Base-by-base conservation (phyloP, 2,888 invertebrate species). In the Campoplex capitator region DNA sequence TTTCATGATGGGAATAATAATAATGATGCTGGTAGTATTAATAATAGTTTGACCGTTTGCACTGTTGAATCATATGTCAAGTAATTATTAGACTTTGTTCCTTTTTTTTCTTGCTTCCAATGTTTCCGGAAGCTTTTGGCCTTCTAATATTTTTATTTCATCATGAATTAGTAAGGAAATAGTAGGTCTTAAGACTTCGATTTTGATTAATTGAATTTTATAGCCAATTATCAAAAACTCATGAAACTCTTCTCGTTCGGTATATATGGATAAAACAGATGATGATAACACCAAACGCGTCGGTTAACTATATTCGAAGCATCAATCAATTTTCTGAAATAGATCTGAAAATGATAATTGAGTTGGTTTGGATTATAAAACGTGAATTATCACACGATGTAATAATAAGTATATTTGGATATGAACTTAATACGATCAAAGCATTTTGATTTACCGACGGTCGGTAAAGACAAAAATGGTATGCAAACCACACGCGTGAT, bases 1-100 rank as follows among this genome's bases (percentile, higher is more conserved):
- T 74, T 56, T 70, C 79, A 65, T 77, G 28, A 68, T n/a, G 48
- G 51, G 48, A 9, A 83, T 70, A 76, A 76, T 48, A 18, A 65
- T 28, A 28, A 35, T 73, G 54, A 75, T 38, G 4, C 28, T 13
- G 28, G 13, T 32, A 32, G 62, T 16, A 62, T 16, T 62, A 62
- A 62, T 62, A 32, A 62, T 62, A 62, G 62, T 28, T 75, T 42
- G 42, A 58, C 16, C 38, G 56, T 35, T 32, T 51, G n/a, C 42
- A 75, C 16, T 58, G 28, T 42, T 75, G 23, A 75, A 58, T 58
- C 35, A 23, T 35, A 32, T 6, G 35, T 54, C 13, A 74, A 51
- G 51, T 11, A 32, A 51, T 28, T 28, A 13, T 71, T 62, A 16
- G 32, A 32, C 32, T 62, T 32, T 62, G 1, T 62, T n/a, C 18